Evolutionary conservation across 2,888 invertebrate genomes (phyloP).

Genomic region (Deilephila elpenor): DNA sequence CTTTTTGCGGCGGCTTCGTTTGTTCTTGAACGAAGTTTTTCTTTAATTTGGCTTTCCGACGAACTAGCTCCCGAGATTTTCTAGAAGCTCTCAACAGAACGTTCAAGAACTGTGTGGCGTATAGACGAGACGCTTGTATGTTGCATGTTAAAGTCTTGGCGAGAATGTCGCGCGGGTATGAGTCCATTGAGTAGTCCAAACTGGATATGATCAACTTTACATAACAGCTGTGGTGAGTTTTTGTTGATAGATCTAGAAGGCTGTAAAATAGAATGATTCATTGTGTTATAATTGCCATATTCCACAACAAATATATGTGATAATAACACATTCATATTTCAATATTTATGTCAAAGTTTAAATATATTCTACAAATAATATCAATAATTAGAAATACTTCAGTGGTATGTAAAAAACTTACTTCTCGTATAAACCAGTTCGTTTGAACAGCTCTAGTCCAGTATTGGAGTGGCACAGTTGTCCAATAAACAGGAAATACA

Average conservation of each 20-base stretch:
- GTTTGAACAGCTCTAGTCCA: slow-evolving; percentile 89
- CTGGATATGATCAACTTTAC: slow-evolving; percentile 96
- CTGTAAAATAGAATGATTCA: slow-evolving; percentile 73
- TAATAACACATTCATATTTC: too few species aligned
- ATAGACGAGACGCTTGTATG: slow-evolving; percentile 87
- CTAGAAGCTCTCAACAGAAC: slow-evolving; percentile 91
- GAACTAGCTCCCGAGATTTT: slow-evolving; percentile 72
- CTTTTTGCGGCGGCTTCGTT: slow-evolving; percentile 59
- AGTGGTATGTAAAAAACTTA: slow-evolving; percentile 63
- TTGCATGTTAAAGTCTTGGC: slow-evolving; percentile 84
- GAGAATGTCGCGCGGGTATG: slow-evolving; percentile 87
- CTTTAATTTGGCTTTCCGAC: slow-evolving; percentile 74
- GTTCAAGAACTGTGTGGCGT: slow-evolving; percentile 96
- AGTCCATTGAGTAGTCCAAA: slow-evolving; percentile 93
- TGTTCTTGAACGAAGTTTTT: slow-evolving; percentile 66
- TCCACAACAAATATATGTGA: too few species aligned
- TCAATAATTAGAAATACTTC: background rate
- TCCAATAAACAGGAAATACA: slow-evolving; percentile 97
- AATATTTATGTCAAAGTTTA: too few species aligned
- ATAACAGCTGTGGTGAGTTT: slow-evolving; percentile 95
- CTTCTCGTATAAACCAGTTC: slow-evolving; percentile 90
- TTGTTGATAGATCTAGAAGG: slow-evolving; percentile 90
- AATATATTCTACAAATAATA: too few species aligned
- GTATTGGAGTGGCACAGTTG: slow-evolving; percentile 90
- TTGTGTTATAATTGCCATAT: too few species aligned